Conservation (phyloP, 2,113 vertebrate genomes). For the Mormyrus iriodes region DNA sequence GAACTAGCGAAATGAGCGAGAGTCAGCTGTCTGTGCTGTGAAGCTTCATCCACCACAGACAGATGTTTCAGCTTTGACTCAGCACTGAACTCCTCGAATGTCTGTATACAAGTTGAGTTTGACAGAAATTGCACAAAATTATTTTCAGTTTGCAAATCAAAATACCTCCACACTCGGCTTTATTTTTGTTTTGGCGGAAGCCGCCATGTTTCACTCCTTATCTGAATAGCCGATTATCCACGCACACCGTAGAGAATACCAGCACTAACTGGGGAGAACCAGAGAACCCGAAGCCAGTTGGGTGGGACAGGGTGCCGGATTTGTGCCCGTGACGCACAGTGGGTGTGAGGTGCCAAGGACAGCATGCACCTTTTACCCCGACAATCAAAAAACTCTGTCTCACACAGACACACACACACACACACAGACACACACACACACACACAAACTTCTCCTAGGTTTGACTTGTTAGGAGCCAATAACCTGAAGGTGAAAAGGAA, state of each 20-base stretch:
- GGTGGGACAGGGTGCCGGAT: neutral
- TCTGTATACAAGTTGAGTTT: neutral
- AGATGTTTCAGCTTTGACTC: neutral
- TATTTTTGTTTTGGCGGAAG: neutral
- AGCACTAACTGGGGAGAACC: neutral
- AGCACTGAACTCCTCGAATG: neutral
- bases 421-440: neutral
- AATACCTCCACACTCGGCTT: neutral
- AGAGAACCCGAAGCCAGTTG: neutral
- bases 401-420: neutral
- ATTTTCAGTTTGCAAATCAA: neutral
- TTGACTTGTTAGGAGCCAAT: constrained; percentile 24
- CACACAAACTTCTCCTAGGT: constrained; percentile 19
- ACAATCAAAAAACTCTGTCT: neutral
- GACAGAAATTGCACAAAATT: neutral
- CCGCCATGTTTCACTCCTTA: neutral
- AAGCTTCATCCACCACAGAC: neutral
- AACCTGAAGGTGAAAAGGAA: neutral
- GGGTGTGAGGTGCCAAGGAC: constrained; percentile 11
- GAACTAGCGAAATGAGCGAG: neutral
- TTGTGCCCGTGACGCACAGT: neutral
- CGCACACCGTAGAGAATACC: neutral
- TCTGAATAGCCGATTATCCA: neutral
- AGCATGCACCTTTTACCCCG: constrained; percentile 33
- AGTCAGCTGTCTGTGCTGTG: neutral